A percentile compares a stretch with the other conserved stretches of the same genome.
phyloP scores from a whole-genome alignment of 2,797 vertebrate species.

The Sparus aurata region DNA sequence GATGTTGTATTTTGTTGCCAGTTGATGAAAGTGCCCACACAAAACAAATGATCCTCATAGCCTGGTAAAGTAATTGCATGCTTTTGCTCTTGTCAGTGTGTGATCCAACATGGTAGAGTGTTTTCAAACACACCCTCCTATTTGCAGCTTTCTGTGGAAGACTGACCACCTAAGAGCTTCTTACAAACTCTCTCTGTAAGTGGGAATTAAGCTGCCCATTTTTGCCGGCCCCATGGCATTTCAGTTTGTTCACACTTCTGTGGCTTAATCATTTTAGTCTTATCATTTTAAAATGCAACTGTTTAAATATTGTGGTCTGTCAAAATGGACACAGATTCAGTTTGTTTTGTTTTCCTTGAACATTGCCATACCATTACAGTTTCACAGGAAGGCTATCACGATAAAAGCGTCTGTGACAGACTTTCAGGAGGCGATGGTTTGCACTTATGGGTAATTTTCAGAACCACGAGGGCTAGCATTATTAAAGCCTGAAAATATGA shows the following conservation, averaged over 20 bases:
- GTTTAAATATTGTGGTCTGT: constrained; percentile 45
- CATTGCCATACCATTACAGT: constrained; percentile 16
- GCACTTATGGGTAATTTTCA: constrained; percentile 10
- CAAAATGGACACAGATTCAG: constrained; percentile 1
- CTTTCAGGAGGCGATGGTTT: constrained; percentile 17
- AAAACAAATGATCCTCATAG: constrained; percentile 36
- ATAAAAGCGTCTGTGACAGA: constrained; percentile 19
- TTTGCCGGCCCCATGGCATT: constrained; percentile 62
- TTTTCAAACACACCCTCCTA: constrained; percentile 59
- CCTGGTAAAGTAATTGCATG: constrained; percentile 63
- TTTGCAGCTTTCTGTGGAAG: constrained; percentile 61
- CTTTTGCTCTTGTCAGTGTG: constrained; percentile 67
- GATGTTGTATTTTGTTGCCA: constrained; percentile 19
- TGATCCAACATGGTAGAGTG: constrained; percentile 67
- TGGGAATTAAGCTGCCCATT: constrained; percentile 71
- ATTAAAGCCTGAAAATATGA: constrained; percentile 22
- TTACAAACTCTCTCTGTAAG: constrained; percentile 52
- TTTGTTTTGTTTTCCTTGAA: constrained; percentile 23
- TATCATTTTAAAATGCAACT: constrained; percentile 45
- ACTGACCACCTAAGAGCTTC: constrained; percentile 56
- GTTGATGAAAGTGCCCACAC: constrained; percentile 32
- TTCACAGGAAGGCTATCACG: neutral
- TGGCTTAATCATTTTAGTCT: constrained; percentile 52
- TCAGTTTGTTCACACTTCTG: constrained; percentile 55
- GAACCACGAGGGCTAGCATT: neutral